These are phyloP conservation scores for Mycteria americana DNA, from an alignment of 2,797 vertebrate species.

Conservation along the genomic window DNA sequence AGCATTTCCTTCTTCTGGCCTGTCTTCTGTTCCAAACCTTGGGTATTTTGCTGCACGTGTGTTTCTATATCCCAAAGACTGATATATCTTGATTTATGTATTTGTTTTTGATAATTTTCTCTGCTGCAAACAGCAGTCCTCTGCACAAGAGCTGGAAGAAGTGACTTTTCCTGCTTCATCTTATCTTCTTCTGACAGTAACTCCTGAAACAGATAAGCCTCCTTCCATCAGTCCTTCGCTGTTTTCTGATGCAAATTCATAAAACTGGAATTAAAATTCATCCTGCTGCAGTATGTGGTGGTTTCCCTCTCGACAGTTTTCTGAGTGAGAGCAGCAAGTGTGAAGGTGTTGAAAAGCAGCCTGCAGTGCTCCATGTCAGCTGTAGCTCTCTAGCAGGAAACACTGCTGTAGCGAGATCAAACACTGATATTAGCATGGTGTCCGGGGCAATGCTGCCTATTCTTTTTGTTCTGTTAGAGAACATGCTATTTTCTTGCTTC, in stretches of 20 bases:
- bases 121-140: not conserved
- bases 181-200: not conserved
- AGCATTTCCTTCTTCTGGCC: not conserved
- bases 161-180: not conserved
- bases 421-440: not conserved
- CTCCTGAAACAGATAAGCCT: not conserved
- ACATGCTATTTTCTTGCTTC: slow-evolving; percentile 15
- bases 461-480: not conserved
- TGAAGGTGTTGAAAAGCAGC: slow-evolving; percentile 67
- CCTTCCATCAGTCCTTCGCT: not conserved
- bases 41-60: not conserved
- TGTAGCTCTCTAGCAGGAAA: slow-evolving; percentile 28
- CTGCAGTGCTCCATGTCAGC: slow-evolving; percentile 44
- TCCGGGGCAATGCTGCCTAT: not conserved
- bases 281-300: slow-evolving; percentile 31
- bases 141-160: not conserved
- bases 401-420: slow-evolving; percentile 25
- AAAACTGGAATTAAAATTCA: slow-evolving; percentile 46
- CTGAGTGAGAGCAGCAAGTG: slow-evolving; percentile 54
- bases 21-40: not conserved
- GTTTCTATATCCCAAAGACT: not conserved
- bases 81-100: not conserved
- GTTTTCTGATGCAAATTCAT: slow-evolving; percentile 22
- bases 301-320: slow-evolving; percentile 48
- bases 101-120: not conserved